A percentile compares a stretch with the other conserved stretches of the same genome.
These are phyloP conservation scores for Octopus bimaculoides DNA, from an alignment of 1,140 invertebrate genomes.

Conservation along the genomic window DNA sequence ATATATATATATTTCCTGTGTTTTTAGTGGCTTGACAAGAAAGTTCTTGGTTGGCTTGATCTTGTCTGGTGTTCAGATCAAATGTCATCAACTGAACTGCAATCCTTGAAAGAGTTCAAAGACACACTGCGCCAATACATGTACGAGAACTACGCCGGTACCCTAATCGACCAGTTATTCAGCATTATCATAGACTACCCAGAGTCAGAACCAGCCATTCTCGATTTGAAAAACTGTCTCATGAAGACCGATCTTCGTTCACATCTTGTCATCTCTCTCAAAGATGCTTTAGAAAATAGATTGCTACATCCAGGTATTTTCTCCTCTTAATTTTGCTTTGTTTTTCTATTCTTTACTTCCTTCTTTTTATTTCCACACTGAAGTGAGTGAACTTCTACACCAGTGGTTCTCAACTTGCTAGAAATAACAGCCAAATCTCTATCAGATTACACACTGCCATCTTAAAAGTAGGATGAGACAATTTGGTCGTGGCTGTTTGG, in stretches of 20 bases:
- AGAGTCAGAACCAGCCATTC: conserved; percentile 87
- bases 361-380: too few species aligned
- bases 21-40: conserved; percentile 74
- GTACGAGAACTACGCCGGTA: conserved; percentile 83
- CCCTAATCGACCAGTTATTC: conserved; percentile 88
- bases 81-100: conserved; percentile 59
- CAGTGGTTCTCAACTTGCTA: too few species aligned
- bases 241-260: conserved; percentile 77
- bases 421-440: too few species aligned
- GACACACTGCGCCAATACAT: conserved; percentile 73
- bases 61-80: conserved; percentile 71
- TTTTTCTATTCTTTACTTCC: too few species aligned
- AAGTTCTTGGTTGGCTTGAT: conserved; percentile 79
- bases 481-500: too few species aligned
- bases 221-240: conserved; percentile 84
- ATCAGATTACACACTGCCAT: too few species aligned
- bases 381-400: too few species aligned
- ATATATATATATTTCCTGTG: background rate
- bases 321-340: too few species aligned
- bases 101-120: conserved; percentile 53
- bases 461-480: too few species aligned
- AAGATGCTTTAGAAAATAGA: conserved; percentile 64
- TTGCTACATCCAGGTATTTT: conserved; percentile 54
- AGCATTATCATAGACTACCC: conserved; percentile 97
- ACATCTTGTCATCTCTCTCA: conserved; percentile 74